These are phyloP conservation scores for Pandemis cinnamomeana DNA, from an alignment of 2,888 invertebrate species.

Conservation along the genomic window DNA sequence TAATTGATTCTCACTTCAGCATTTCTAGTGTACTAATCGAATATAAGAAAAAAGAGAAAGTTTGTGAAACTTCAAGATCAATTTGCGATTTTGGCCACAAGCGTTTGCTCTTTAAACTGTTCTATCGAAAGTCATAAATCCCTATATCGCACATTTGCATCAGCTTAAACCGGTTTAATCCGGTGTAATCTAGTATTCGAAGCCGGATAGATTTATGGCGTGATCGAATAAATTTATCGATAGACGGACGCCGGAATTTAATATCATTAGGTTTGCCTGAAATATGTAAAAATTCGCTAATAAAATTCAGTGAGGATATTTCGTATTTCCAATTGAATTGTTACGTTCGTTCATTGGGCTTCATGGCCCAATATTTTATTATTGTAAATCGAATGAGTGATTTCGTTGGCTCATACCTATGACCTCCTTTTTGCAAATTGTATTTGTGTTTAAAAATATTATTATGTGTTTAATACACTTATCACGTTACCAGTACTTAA, in stretches of 20 bases:
- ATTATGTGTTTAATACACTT: too few species aligned
- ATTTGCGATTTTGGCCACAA: neutral
- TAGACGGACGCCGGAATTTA: conserved; percentile 38
- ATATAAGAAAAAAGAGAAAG: neutral
- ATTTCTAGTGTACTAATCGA: too few species aligned
- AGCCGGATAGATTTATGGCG: conserved; percentile 49
- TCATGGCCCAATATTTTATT: conserved; percentile 3
- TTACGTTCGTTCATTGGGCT: neutral
- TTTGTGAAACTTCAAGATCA: neutral
- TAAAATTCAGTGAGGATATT: conserved; percentile 18
- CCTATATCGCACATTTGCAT: conserved; percentile 19
- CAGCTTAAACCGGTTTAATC: conserved; percentile 26
- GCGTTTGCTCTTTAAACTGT: neutral
- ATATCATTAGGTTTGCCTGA: conserved; percentile 36
- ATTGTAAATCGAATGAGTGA: neutral
- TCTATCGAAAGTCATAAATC: neutral
- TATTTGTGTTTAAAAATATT: neutral
- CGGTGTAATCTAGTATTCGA: conserved; percentile 19
- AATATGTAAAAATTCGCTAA: conserved; percentile 35
- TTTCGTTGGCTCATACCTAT: neutral
- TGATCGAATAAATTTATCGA: conserved; percentile 56
- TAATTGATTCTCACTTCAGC: too few species aligned
- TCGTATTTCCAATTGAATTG: conserved; percentile 13
- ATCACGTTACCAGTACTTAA: too few species aligned
- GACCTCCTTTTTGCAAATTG: neutral